Percentiles rank a stretch among this genome's conserved stretches.
Evolutionary conservation across 2,888 invertebrate species (phyloP).

Genomic region (Encarsia formosa): DNA sequence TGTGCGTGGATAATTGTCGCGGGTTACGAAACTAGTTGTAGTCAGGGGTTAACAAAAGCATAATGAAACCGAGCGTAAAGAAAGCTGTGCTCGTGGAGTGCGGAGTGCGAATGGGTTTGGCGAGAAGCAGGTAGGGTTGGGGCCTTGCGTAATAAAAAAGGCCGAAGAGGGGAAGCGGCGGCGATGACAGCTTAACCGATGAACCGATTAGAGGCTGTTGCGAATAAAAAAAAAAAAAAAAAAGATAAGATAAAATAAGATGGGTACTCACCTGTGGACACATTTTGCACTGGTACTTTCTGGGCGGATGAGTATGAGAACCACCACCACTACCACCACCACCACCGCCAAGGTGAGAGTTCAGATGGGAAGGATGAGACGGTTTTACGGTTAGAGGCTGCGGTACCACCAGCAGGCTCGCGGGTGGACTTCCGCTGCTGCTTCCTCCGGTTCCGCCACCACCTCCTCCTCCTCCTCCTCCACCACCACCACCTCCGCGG

Average conservation of each 20-base stretch:
- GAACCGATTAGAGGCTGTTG: no score
- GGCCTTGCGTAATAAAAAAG: not conserved
- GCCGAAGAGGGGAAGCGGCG: not conserved
- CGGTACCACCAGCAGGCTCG: constrained; percentile 79
- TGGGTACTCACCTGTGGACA: constrained; percentile 88
- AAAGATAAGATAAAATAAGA: no score
- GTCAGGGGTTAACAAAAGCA: no score
- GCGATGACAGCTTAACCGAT: not conserved
- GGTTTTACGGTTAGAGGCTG: constrained; percentile 62
- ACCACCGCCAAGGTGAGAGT: constrained; percentile 48
- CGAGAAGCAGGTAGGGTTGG: no score
- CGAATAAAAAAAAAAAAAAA: no score
- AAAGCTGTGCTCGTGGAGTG: no score
- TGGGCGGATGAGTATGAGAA: constrained; percentile 52
- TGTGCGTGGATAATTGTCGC: no score
- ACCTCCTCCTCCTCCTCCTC: constrained; percentile 48
- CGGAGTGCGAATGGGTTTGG: no score
- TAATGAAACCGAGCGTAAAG: no score
- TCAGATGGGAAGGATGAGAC: constrained; percentile 49
- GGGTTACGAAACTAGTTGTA: no score
- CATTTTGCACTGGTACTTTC: constrained; percentile 96
- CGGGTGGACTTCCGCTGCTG: constrained; percentile 57
- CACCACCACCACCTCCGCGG: constrained; percentile 38
- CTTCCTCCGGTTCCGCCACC: constrained; percentile 52
- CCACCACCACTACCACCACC: no score